Evolutionary conservation across 2,113 vertebrate genomes (phyloP), one percentile per base, ranked within the genome.

Genomic region (Heterochromis multidens): DNA sequence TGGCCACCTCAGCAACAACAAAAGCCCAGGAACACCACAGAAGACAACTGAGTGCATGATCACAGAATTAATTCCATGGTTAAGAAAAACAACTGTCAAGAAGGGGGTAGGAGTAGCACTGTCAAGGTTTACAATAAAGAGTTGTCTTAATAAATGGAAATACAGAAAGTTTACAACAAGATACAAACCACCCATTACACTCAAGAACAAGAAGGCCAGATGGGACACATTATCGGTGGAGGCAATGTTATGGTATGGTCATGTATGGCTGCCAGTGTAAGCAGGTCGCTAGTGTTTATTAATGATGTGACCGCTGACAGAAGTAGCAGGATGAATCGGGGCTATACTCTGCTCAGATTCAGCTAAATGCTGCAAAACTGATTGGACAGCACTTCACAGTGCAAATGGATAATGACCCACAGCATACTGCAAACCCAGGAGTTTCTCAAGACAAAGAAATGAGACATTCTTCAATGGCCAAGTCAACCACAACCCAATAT

Each of bases 161-260:
- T 49, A 49, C 43, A 72, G 8, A 54, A 3, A n/a, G 25, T 49
- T 29, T 72, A 49, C 67, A 72, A 72, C 16, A 29, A 72, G 43
- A 25, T 49, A 49, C 43, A 72, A 21, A 72, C 67, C 49, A 10
- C 67, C 23, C 0, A 13, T 72, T 72, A 49, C 29, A 72, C 43
- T 49, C 17, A 12, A 52, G 25, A 72, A 72, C 67, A 72, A 6
- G 10, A 29, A 49, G 43, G 6, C 43, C 67, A 49, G 25, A 72
- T 72, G 40, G 43, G 25, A 72, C 40, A 29, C 43, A 49, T 72
- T 29, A 72, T 72, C 43, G 25, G 43, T 72, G 43, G 67, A 72
- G 67, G 25, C 0, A 2, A 49, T 49, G 40, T 49, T 49, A 72
- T 72, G 63, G 37, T 43, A 43, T 43, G 43, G 25, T 29, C 67